Evolutionary conservation across 2,113 vertebrate species (phyloP).

Genomic region (Scomber japonicus): DNA sequence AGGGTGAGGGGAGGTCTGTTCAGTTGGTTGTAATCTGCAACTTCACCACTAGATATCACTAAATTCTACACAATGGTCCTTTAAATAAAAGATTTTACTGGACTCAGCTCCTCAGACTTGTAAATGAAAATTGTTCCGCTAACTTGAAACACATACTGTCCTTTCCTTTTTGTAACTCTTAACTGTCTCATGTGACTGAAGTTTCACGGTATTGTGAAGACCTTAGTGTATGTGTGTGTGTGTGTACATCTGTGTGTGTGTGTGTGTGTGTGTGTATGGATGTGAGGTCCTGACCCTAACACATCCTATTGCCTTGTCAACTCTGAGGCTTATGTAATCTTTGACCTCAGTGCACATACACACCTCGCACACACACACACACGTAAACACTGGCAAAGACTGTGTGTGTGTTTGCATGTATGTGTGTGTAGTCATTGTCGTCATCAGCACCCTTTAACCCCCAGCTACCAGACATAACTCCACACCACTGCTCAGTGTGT

Average conservation of each 20-base stretch:
- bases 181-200: conserved; percentile 1
- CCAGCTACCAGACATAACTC: conserved; percentile 55
- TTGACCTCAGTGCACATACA: conserved; percentile 54
- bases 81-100: neutral
- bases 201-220: neutral
- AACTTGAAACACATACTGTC: neutral
- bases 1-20: too few species aligned
- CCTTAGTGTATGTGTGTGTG: neutral
- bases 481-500: conserved; percentile 17
- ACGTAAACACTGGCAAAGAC: conserved; percentile 16
- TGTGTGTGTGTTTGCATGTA: conserved; percentile 29
- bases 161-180: conserved; percentile 20
- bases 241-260: conserved; percentile 8
- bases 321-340: conserved; percentile 77
- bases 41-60: too few species aligned
- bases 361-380: conserved; percentile 40
- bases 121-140: neutral
- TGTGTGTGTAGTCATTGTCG: conserved; percentile 38
- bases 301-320: conserved; percentile 61
- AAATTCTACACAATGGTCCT: too few species aligned
- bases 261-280: conserved; percentile 15
- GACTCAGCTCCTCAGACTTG: neutral
- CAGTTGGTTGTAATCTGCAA: too few species aligned
- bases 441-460: conserved; percentile 31
- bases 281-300: conserved; percentile 65